These are phyloP conservation scores for Columba guinea DNA, from an alignment of 2,797 vertebrate species.

Conservation along the genomic window DNA sequence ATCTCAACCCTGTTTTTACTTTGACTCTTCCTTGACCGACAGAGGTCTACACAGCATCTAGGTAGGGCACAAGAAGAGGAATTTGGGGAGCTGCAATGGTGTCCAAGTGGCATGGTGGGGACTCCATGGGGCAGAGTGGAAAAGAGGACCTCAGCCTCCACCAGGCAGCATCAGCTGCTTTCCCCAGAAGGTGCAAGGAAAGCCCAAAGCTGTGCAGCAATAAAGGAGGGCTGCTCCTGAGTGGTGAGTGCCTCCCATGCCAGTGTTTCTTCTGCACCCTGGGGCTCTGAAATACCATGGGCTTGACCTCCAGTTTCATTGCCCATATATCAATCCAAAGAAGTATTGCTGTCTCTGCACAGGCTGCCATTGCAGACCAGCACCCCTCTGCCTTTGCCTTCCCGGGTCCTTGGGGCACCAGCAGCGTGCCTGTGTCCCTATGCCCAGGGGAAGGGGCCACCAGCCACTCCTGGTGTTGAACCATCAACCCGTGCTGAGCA, in stretches of 20 bases:
- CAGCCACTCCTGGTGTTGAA: accelerated
- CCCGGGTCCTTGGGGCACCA: too few relatives aligned
- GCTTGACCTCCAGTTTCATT: not conserved
- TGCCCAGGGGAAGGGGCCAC: accelerated
- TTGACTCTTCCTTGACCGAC: not conserved
- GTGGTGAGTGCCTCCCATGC: accelerated
- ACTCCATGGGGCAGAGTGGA: not conserved
- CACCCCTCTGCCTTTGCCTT: not conserved
- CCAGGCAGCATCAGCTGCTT: not conserved
- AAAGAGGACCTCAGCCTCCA: not conserved
- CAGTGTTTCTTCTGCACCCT: not conserved
- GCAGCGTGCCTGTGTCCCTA: not conserved
- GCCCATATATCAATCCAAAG: accelerated
- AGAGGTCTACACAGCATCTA: not conserved
- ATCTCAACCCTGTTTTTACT: accelerated
- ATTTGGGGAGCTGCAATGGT: not conserved
- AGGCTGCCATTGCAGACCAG: not conserved
- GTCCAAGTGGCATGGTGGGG: too few relatives aligned
- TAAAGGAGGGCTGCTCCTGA: accelerated
- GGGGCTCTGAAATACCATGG: not conserved
- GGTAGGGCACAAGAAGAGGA: not conserved
- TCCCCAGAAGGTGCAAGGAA: not conserved
- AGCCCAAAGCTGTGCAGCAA: not conserved
- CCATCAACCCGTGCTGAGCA: not conserved
- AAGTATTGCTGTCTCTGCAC: not conserved